These are phyloP conservation scores for Epistrophe eligans DNA, from an alignment of 2,888 invertebrate genomes.

Conservation along the genomic window DNA sequence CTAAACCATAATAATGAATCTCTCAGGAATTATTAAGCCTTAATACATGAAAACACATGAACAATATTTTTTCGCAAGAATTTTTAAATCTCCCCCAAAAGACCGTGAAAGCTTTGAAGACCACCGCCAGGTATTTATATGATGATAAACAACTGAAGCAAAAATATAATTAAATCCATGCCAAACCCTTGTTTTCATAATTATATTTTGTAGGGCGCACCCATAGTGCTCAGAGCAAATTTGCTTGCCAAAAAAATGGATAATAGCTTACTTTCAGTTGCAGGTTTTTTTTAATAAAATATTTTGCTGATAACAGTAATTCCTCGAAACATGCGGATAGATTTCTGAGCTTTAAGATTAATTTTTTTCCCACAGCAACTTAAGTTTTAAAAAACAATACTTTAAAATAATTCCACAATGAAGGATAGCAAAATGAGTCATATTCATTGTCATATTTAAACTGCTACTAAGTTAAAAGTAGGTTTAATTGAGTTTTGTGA, in stretches of 20 bases:
- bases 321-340: too few species aligned
- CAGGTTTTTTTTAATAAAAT: background rate
- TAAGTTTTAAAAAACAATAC: too few species aligned
- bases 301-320: too few species aligned
- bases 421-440: too few species aligned
- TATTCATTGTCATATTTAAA: too few species aligned
- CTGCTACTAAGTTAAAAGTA: too few species aligned
- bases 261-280: background rate
- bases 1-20: background rate
- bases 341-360: too few species aligned
- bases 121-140: background rate
- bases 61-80: background rate
- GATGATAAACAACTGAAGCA: background rate
- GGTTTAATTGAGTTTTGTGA: too few species aligned
- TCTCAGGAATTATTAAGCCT: background rate
- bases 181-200: constrained; percentile 3
- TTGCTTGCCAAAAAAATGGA: background rate
- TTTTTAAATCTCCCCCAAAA: background rate
- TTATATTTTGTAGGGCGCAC: background rate
- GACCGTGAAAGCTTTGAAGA: constrained; percentile 6
- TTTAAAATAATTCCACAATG: too few species aligned
- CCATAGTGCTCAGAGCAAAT: background rate
- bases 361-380: too few species aligned
- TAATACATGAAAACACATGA: background rate
- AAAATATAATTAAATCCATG: constrained; percentile 8